Evolutionary conservation across 2,113 vertebrate species (phyloP), one percentile per base, ranked within the genome.

Genomic region (Indicator maculatus): DNA sequence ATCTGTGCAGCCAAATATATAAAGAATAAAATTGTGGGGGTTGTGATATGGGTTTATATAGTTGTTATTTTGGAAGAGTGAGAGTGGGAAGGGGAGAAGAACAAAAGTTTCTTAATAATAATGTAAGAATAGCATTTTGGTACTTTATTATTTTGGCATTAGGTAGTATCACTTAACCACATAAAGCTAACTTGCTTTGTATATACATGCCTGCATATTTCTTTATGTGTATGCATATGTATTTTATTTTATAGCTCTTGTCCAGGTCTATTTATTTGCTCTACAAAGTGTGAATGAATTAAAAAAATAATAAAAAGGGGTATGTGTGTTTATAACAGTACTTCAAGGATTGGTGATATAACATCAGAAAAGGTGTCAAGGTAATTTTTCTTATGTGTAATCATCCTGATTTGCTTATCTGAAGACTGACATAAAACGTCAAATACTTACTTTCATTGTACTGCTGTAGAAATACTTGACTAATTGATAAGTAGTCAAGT

Each of bases 201-300:
- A 8, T 66, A 16, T 4, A 3, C 39, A 17, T 26, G 18, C 31
- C 39, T 70, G 23, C 21, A 11, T 66, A 26, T 59, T 93, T 84
- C 28, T 58, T 0, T 20, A 5, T 15, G 9, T 30, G 11, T 50
- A 18, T 44, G 9, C 44, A 11, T 72, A 38, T 50, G 4, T 15
- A 16, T 60, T 47, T 93, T 41, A 55, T 61, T 76, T 88, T 66
- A 44, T 77, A 66, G 19, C 27, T 86, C 1, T 77, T 77, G 27
- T 50, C 75, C 0, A 0, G 59, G 10, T n/a, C 19, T 5, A 0
- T 84, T 86, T 89, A 26, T 64, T 11, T 0, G 0, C 2, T 52
- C 33, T 38, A 5, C 28, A 52, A n/a, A 66, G 33, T 27, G 39
- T 83, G 58, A 83, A 39, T 36, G 36, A 36, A 36, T 36, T 36